Percentiles rank a stretch among this genome's conserved stretches.
Conservation (phyloP, 2,113 vertebrate genomes). For the Hylia prasina region DNA sequence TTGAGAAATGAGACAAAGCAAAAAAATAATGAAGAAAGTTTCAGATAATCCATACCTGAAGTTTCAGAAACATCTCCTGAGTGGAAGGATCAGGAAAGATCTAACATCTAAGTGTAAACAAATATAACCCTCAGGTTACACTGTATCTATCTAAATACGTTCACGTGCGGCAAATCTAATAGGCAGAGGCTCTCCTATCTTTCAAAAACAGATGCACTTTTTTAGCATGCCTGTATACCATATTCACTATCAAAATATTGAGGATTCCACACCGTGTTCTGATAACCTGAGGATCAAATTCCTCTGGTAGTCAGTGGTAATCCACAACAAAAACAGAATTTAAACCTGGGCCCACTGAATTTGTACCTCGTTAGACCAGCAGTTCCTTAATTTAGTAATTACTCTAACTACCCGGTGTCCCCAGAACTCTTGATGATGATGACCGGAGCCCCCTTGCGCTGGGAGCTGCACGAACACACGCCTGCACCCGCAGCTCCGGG, state of each 20-base stretch:
- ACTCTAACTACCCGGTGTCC: neutral
- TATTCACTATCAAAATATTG: conserved; percentile 35
- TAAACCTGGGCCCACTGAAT: neutral
- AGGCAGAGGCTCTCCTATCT: conserved; percentile 45
- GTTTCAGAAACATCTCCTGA: neutral
- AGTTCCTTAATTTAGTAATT: neutral
- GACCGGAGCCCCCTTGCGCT: conserved; percentile 22
- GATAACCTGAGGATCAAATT: neutral
- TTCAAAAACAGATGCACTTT: conserved; percentile 17
- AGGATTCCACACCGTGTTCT: neutral
- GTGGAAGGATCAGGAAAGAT: neutral
- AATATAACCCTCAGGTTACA: neutral
- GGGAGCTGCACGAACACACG: neutral
- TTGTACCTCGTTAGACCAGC: neutral
- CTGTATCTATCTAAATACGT: neutral
- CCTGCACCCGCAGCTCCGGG: neutral
- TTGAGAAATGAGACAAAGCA: neutral
- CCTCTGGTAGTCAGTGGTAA: neutral
- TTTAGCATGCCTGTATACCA: neutral
- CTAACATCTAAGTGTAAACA: neutral
- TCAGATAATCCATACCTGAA: neutral
- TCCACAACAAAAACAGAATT: neutral
- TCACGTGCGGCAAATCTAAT: conserved; percentile 13
- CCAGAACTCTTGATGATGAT: neutral
- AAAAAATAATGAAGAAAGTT: neutral